Conservation (phyloP, 2,797 vertebrate species). For the Paedocypris micromegethes region DNA sequence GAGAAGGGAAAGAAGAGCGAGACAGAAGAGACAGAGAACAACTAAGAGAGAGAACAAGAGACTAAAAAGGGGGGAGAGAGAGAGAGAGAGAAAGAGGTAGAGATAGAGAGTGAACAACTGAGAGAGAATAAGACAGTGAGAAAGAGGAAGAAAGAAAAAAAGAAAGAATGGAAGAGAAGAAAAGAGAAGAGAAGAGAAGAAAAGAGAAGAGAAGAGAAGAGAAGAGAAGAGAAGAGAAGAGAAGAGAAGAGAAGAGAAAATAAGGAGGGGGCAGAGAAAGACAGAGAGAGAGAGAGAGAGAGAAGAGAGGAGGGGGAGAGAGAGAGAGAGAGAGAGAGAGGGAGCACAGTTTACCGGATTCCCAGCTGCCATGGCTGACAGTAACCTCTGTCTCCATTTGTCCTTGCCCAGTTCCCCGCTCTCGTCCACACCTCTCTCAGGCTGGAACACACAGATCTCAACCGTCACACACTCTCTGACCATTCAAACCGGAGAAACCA, state of each 20-base stretch:
- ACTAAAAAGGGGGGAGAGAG: no score
- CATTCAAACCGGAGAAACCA: constrained; percentile 28
- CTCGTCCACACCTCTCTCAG: constrained; percentile 66
- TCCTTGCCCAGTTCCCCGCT: constrained; percentile 70
- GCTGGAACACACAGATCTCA: constrained; percentile 67
- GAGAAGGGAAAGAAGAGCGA: no score
- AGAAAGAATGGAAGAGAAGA: no score
- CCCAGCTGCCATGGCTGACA: constrained; percentile 70
- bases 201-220: no score
- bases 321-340: constrained; percentile 20
- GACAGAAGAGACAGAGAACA: no score
- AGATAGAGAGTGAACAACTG: no score
- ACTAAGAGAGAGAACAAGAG: no score
- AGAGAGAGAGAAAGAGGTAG: no score
- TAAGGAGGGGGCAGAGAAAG: neutral
- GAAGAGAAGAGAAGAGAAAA: constrained; percentile 2
- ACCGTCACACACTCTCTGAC: constrained; percentile 45
- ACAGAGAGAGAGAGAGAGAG: neutral
- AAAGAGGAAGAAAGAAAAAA: no score
- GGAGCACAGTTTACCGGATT: constrained; percentile 65
- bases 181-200: no score
- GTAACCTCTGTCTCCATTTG: constrained; percentile 76
- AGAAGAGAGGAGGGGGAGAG: neutral
- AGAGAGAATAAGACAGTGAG: no score
- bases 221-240: constrained; percentile 2